These are phyloP conservation scores for Danio choprae DNA, from an alignment of 2,797 vertebrate species.

Conservation along the genomic window DNA sequence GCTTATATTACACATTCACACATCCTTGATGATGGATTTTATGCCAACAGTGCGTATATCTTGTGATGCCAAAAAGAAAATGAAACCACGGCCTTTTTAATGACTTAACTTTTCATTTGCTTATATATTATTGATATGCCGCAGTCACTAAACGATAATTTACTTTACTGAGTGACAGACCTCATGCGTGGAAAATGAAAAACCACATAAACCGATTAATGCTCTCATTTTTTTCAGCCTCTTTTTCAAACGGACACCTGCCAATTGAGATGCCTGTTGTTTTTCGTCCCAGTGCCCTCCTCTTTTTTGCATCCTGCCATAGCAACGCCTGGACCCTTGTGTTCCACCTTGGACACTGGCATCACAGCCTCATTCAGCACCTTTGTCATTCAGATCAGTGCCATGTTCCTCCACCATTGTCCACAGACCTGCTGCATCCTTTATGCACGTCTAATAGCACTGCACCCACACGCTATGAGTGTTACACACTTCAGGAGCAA, in stretches of 20 bases:
- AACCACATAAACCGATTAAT: background rate
- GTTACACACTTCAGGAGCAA: conserved; percentile 52
- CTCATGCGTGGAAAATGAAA: background rate
- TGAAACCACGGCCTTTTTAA: conserved; percentile 10
- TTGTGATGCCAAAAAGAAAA: conserved; percentile 19
- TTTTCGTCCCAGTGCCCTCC: conserved; percentile 49
- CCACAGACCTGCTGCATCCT: conserved; percentile 66
- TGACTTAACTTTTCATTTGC: conserved; percentile 1
- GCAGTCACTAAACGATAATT: background rate
- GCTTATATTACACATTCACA: conserved; percentile 17
- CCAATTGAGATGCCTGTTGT: conserved; percentile 49
- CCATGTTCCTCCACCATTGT: conserved; percentile 66
- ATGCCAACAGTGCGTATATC: background rate
- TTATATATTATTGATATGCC: conserved; percentile 8
- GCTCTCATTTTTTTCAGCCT: background rate
- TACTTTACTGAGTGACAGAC: background rate
- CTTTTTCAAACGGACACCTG: conserved; percentile 13
- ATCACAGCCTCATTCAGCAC: conserved; percentile 66
- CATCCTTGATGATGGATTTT: conserved; percentile 26
- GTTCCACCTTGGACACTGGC: conserved; percentile 58
- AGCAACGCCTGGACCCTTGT: conserved; percentile 71
- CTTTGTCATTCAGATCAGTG: conserved; percentile 82
- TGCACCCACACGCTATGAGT: conserved; percentile 49
- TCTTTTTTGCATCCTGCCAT: conserved; percentile 67
- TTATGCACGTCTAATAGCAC: conserved; percentile 62